These are phyloP conservation scores for Ictidomys tridecemlineatus DNA, from an alignment of 2,113 vertebrate genomes.

Conservation along the genomic window DNA sequence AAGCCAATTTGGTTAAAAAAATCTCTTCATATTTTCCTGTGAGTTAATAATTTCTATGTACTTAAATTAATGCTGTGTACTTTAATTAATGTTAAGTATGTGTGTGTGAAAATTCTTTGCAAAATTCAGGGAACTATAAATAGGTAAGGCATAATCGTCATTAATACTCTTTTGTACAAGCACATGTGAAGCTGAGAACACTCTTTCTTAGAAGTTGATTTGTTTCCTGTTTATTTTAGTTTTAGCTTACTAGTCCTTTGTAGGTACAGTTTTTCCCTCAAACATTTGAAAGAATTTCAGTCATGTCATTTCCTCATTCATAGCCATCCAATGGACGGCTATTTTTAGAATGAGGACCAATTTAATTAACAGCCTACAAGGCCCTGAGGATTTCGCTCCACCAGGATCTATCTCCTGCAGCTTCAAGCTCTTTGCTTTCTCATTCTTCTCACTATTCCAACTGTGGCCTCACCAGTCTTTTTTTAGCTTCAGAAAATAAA, in stretches of 20 bases:
- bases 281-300: neutral
- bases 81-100: neutral
- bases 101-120: neutral
- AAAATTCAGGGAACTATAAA: neutral
- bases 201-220: neutral
- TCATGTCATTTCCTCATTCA: neutral
- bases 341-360: neutral
- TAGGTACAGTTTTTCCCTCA: neutral
- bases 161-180: neutral
- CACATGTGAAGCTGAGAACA: neutral
- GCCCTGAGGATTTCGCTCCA: neutral
- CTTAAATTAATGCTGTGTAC: neutral
- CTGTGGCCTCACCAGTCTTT: neutral
- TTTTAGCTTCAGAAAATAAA: neutral
- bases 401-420: neutral
- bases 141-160: neutral
- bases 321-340: neutral
- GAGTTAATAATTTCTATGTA: neutral
- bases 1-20: neutral
- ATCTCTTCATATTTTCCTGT: neutral
- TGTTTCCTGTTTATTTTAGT: neutral
- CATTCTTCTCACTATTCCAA: neutral
- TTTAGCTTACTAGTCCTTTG: neutral
- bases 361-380: neutral
- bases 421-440: neutral